Percentiles rank a stretch among this genome's conserved stretches.
These are phyloP conservation scores for Clostera curtula DNA, from an alignment of 2,888 invertebrate genomes.

Conservation along the genomic window DNA sequence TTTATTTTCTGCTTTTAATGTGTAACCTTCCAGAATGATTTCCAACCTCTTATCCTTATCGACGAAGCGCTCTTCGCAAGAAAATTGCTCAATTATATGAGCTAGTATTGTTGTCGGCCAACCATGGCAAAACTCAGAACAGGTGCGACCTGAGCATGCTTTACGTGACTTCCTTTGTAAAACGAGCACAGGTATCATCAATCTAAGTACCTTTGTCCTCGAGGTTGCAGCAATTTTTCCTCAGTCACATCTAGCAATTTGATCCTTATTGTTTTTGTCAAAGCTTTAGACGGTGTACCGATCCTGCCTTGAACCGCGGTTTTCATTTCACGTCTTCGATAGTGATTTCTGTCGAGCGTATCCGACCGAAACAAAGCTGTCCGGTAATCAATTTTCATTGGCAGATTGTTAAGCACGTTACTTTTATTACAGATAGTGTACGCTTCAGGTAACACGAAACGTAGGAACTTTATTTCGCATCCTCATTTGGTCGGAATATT, in stretches of 20 bases:
- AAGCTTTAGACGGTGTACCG: conserved; percentile 38
- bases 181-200: conserved; percentile 28
- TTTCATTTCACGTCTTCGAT: conserved; percentile 58
- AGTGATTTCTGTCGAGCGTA: conserved; percentile 57
- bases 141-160: conserved; percentile 49
- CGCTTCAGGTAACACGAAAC: too few relatives aligned
- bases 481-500: conserved; percentile 10
- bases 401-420: conserved; percentile 48
- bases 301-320: conserved; percentile 56
- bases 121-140: conserved; percentile 50
- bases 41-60: conserved; percentile 56
- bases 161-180: conserved; percentile 51
- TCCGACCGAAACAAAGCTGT: conserved; percentile 59
- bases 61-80: conserved; percentile 52
- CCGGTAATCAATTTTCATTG: conserved; percentile 52
- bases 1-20: conserved; percentile 10
- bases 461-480: too few relatives aligned
- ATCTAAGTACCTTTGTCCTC: conserved; percentile 15
- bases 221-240: conserved; percentile 16
- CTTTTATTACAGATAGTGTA: too few relatives aligned
- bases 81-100: conserved; percentile 58
- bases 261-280: conserved; percentile 38
- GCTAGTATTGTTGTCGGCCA: conserved; percentile 59
- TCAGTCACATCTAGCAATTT: conserved; percentile 19
- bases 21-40: conserved; percentile 27